Conservation (phyloP, 2,113 vertebrate species). For the Felis catus region F.catus_Fca126_mat1.0 CM031421.1:48923501-48924000, state of each 20-base stretch:
- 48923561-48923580: background rate
- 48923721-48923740: background rate
- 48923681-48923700: background rate
- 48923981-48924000: background rate
- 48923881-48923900: background rate
- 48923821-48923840: background rate
- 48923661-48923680: background rate
- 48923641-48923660: background rate
- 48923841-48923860: background rate
- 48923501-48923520: constrained; percentile 6
- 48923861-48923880: background rate
- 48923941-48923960: background rate
- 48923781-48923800: background rate
- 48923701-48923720: background rate
- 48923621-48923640: background rate
- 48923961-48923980: background rate
- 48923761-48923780: background rate
- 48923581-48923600: background rate
- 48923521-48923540: background rate
- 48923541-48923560: background rate
- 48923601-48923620: background rate
- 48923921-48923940: background rate
- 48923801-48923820: background rate
- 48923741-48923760: background rate
- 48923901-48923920: background rate